A percentile compares a stretch with the other conserved stretches of the same genome.
Conservation (phyloP, 2,797 vertebrate species). For the Diglossa cyanea region DNA sequence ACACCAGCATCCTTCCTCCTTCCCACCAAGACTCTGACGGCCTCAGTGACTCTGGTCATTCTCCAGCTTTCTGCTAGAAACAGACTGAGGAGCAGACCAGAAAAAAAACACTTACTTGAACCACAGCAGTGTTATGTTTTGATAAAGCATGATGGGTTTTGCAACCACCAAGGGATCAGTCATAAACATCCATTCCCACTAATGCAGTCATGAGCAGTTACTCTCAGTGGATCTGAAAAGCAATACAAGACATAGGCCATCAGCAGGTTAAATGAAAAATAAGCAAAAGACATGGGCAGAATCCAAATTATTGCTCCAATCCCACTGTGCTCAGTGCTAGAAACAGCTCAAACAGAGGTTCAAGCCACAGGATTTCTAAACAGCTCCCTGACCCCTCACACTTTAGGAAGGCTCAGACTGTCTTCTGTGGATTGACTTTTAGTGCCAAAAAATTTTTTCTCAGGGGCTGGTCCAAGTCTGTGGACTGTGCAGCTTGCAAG, state of each 20-base stretch:
- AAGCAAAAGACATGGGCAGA: neutral
- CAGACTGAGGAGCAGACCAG: neutral
- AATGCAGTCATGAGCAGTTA: neutral
- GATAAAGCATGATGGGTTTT: neutral
- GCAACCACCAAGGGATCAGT: neutral
- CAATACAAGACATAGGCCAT: neutral
- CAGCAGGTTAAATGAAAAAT: constrained; percentile 31
- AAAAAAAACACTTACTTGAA: neutral
- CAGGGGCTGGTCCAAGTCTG: neutral
- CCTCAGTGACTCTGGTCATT: neutral
- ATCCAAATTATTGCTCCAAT: neutral
- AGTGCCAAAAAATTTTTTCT: neutral
- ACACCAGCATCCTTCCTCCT: neutral
- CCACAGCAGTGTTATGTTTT: neutral
- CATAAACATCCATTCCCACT: constrained; percentile 2
- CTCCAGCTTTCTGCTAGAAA: neutral
- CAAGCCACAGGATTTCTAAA: constrained; percentile 18
- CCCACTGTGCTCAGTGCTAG: neutral
- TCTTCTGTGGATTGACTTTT: neutral
- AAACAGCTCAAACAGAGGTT: constrained; percentile 5
- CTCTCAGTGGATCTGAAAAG: neutral
- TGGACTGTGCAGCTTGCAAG: neutral
- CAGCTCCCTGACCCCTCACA: neutral
- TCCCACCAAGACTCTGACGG: neutral
- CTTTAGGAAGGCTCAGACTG: neutral